Evolutionary conservation across 2,797 vertebrate genomes (phyloP).

Genomic region (Mormyrops boulengeri): DNA sequence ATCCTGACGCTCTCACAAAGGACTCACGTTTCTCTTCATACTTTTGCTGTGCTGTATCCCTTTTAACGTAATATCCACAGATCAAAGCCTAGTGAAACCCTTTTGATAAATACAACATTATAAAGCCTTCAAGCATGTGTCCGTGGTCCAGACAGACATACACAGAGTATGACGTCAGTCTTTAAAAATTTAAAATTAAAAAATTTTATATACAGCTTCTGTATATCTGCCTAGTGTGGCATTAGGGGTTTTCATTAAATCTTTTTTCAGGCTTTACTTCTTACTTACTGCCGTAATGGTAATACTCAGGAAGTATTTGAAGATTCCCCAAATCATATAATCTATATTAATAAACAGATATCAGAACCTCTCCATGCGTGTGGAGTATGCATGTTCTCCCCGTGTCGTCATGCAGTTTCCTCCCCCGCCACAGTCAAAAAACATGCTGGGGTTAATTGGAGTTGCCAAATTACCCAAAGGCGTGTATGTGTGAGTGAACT

Average conservation of each 20-base stretch:
- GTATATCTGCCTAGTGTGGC: background rate
- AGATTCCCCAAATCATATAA: background rate
- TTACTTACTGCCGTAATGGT: background rate
- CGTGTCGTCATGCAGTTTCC: background rate
- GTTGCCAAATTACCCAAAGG: background rate
- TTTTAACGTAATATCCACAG: background rate
- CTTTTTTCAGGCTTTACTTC: background rate
- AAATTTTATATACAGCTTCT: background rate
- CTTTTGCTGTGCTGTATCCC: background rate
- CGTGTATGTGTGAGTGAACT: background rate
- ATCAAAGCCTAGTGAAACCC: background rate
- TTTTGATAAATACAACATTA: background rate
- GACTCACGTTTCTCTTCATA: background rate
- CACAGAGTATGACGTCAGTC: background rate
- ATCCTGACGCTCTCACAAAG: background rate
- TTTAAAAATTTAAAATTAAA: background rate
- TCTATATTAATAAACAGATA: background rate
- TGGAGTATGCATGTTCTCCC: background rate
- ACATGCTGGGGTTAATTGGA: background rate
- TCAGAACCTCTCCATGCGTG: background rate
- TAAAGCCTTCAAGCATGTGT: background rate
- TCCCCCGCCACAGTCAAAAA: background rate
- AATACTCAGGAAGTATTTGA: background rate
- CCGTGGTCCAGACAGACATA: background rate
- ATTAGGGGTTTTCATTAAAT: background rate